Conservation (phyloP, 2,113 vertebrate genomes). For the Theropithecus gelada region DNA sequence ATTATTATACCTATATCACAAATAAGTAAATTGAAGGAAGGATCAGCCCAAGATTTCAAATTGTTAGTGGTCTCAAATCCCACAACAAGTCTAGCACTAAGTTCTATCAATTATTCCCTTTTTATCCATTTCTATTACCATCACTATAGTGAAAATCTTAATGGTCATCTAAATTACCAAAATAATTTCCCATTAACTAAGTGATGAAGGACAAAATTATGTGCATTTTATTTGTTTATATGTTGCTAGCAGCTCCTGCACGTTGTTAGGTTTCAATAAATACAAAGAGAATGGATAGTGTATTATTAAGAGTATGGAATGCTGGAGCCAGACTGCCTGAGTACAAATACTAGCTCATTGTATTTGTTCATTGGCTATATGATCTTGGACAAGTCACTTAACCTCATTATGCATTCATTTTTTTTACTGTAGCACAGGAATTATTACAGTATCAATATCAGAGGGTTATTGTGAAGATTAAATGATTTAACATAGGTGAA, state of each 20-base stretch:
- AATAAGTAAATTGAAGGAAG: neutral
- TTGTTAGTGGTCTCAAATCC: neutral
- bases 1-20: neutral
- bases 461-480: neutral
- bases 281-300: neutral
- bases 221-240: neutral
- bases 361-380: neutral
- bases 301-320: neutral
- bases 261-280: neutral
- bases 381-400: neutral
- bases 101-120: neutral
- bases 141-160: neutral
- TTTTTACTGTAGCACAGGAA: neutral
- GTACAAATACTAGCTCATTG: neutral
- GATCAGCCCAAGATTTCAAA: neutral
- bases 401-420: neutral
- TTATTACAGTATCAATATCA: neutral
- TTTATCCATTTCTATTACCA: neutral
- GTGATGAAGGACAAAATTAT: neutral
- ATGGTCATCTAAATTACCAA: neutral
- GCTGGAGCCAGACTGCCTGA: neutral
- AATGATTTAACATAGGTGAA: neutral
- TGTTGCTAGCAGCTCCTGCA: neutral
- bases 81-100: neutral
- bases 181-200: neutral